Base-by-base conservation (phyloP, 2,797 vertebrate genomes). In the Threskiornis aethiopicus region DNA sequence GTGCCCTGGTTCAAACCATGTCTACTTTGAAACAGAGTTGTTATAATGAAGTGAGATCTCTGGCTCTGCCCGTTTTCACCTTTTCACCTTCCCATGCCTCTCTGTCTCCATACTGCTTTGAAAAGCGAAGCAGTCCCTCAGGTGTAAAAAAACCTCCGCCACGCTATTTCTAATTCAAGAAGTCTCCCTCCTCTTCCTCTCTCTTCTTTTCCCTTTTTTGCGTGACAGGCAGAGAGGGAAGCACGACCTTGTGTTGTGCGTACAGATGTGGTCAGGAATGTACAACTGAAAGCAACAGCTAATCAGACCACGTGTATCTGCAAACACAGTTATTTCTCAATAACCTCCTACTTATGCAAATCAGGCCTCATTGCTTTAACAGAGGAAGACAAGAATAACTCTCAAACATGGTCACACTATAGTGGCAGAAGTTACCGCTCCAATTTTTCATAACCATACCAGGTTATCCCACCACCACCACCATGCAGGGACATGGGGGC, bases 161-260 rank as follows among this genome's bases (percentile, higher is more conserved):
- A 51, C 5, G 5, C 9, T 28, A 0, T 12, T 57, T 11, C 17
- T 51, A 72, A 82, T 44, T 75, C 51, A 90, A 88, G 35, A 76
- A 71, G 7, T 54, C 26, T 59, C 24, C 35, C 13, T 57, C 16
- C 17, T 82, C 46, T 54, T 57, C 29, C 19, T 49, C 28, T 84
- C 47, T 46, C 6, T 55, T 62, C 9, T 61, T 39, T 61, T 11
- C 20, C 28, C 28, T 70, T 85, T 89, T 78, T 41, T 39, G 25
- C 4, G 1, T 41, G 13, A 82, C 37, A 52, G 13, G 11, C 22
- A 70, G 25, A 57, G 37, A 61, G 9, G 11, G 29, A 91, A 93
- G 37, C 6, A 54, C 0, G 2, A 57, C 26, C 10, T 42, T 47
- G 20, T 25, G 16, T 19, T 71, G 20, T 58, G 14, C 2, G 1